Percentiles rank a stretch among this genome's conserved stretches.
Conservation (phyloP, 2,797 vertebrate species). For the Botia kubotai region DNA sequence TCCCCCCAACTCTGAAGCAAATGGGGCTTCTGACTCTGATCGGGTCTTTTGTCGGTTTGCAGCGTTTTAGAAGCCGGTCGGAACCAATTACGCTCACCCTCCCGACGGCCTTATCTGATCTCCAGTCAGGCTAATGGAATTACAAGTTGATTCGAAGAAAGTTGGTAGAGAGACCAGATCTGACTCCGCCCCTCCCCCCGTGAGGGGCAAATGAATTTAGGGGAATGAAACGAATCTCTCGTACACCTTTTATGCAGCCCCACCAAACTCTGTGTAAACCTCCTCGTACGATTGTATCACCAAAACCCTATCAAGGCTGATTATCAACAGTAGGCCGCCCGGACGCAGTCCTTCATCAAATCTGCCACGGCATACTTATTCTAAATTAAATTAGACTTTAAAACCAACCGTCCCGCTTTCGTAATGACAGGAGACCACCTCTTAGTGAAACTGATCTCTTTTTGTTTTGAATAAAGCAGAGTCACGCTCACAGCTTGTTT, state of each 20-base stretch:
- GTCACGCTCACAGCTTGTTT: slow-evolving; percentile 19
- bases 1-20: slow-evolving; percentile 62
- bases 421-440: slow-evolving; percentile 48
- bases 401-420: slow-evolving; percentile 44
- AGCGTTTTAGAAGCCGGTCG: slow-evolving; percentile 50
- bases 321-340: slow-evolving; percentile 32
- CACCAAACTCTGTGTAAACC: slow-evolving; percentile 16
- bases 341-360: slow-evolving; percentile 23
- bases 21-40: slow-evolving; percentile 53
- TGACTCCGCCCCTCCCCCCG: slow-evolving; percentile 1
- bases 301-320: slow-evolving; percentile 45
- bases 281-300: slow-evolving; percentile 13
- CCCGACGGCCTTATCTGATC: slow-evolving; percentile 67
- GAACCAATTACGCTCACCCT: slow-evolving; percentile 62
- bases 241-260: slow-evolving; percentile 35
- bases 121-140: slow-evolving; percentile 60
- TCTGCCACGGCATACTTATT: slow-evolving; percentile 21
- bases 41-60: slow-evolving; percentile 25
- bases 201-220: slow-evolving; percentile 40
- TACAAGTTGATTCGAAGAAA: slow-evolving; percentile 62
- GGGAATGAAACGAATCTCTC: slow-evolving; percentile 46
- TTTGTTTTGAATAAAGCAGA: slow-evolving; percentile 45
- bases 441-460: slow-evolving; percentile 43
- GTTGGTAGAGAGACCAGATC: slow-evolving; percentile 41
- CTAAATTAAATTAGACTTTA: slow-evolving; percentile 56